Percentiles rank a stretch among this genome's conserved stretches.
Evolutionary conservation across 2,888 invertebrate genomes (phyloP).

Genomic region (Drosophila dives): DNA sequence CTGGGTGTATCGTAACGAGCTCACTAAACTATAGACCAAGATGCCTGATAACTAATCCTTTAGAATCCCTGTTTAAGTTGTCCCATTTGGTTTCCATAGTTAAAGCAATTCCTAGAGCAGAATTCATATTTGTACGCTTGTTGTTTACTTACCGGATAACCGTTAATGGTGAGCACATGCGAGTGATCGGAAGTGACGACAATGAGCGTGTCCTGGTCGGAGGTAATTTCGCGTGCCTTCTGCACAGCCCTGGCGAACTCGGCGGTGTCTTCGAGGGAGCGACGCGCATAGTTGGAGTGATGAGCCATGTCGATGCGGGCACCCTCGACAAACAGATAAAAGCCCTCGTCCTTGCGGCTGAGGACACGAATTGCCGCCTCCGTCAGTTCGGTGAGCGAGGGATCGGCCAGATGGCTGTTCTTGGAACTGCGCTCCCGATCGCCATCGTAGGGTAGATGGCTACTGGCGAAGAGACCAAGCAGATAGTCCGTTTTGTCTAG

Average conservation of each 20-base stretch:
- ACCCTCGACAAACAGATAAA: slow-evolving; percentile 90
- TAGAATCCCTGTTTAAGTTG: background rate
- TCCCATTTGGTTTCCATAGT: background rate
- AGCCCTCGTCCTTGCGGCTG: slow-evolving; percentile 88
- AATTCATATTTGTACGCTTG: background rate
- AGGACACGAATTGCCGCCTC: slow-evolving; percentile 88
- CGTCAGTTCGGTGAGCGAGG: slow-evolving; percentile 90
- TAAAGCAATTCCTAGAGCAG: background rate
- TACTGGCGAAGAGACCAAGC: slow-evolving; percentile 87
- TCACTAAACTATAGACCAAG: no score
- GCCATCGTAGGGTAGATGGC: slow-evolving; percentile 87
- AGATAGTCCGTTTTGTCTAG: slow-evolving; percentile 86
- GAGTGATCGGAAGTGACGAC: slow-evolving; percentile 94
- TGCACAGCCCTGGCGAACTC: slow-evolving; percentile 91
- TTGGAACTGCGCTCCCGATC: slow-evolving; percentile 85
- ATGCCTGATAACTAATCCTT: no score
- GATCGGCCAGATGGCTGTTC: slow-evolving; percentile 85
- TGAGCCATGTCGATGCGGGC: slow-evolving; percentile 86
- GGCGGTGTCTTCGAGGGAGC: slow-evolving; percentile 92
- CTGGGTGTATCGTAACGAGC: no score
- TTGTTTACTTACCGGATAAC: slow-evolving; percentile 88
- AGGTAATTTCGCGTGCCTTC: slow-evolving; percentile 87
- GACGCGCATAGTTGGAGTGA: slow-evolving; percentile 88
- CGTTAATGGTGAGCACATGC: slow-evolving; percentile 91
- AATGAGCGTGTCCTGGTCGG: slow-evolving; percentile 90